Evolutionary conservation across 2,113 vertebrate genomes (phyloP).

Genomic region (Neomonachus schauinslandi): DNA sequence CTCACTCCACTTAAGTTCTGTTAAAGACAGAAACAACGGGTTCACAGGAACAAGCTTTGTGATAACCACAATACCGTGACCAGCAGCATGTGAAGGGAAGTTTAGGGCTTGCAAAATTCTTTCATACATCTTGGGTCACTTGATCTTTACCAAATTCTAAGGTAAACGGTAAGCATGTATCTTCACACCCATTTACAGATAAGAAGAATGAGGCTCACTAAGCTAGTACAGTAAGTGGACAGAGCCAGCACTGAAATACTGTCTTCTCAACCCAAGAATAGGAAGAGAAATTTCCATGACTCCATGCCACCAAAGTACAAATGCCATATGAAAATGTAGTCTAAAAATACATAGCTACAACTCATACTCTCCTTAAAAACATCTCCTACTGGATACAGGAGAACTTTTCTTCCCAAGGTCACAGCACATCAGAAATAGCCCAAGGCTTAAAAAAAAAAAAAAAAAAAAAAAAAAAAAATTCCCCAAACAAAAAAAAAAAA

Average conservation of each 20-base stretch:
- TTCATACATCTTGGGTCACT: not conserved
- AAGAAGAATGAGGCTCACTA: not conserved
- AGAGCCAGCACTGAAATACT: not conserved
- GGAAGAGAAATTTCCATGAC: conserved; percentile 12
- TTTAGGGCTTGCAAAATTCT: not conserved
- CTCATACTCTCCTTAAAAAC: conserved; percentile 55
- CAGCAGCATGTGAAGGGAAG: not conserved
- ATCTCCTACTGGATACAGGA: not conserved
- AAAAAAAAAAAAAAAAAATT: not conserved
- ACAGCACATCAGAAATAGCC: conserved; percentile 56
- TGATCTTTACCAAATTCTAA: not conserved
- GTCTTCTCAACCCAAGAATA: not conserved
- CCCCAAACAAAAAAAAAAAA: too few species aligned
- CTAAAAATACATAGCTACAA: conserved; percentile 64
- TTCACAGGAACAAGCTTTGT: not conserved
- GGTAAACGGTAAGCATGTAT: rapidly evolving
- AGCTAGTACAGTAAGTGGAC: not conserved
- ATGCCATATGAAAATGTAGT: conserved; percentile 58
- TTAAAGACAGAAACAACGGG: not conserved
- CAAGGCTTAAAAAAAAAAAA: not conserved
- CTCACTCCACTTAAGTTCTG: too few species aligned
- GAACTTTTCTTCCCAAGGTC: conserved; percentile 41
- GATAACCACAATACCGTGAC: not conserved
- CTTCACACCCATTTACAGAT: not conserved
- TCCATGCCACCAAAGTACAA: conserved; percentile 34